Evolutionary conservation across 2,888 invertebrate genomes (phyloP), one percentile per base, ranked within the genome.

Genomic region (Melanostoma scalare): DNA sequence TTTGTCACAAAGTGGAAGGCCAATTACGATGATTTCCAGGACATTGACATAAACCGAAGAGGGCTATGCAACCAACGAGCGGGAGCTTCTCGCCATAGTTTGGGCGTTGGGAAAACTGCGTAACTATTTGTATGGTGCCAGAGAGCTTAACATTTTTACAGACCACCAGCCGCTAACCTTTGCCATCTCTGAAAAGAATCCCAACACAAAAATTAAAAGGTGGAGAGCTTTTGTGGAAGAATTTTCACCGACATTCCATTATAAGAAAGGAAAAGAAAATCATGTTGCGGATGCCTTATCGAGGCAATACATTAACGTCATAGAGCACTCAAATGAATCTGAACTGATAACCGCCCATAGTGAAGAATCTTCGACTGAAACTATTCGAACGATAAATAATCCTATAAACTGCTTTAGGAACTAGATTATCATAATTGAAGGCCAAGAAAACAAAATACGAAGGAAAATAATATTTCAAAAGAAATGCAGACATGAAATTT

Each of bases 381-480:
- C 52, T 52, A 65, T 52, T 40, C 63, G 46, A 3, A 44, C 20
- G 31, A 36, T 73, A 3, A 30, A 61, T 52, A 61, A 61, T 9
- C 44, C 72, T 36, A 1, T 72, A 20, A 72, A 61, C 38, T 52
- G 53, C n/a, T 72, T 72, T 42, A 48, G 33, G 20, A 61, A 60
- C 33, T 38, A 72, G 20, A 48, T 72, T 31, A 52, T 72, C 40
- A 6, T 60, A 10, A 52, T n/a, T 40, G 30, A 38, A 38, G 58
- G 52, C 6, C n/a, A 20, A 3, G 48, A 58, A 40, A n/a, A n/a
- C n/a, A n/a, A n/a, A n/a, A n/a, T n/a, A n/a, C n/a, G n/a, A n/a
- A n/a, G n/a, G n/a, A 58, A 80, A 73, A 69, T 85, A 40, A 53
- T 79, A 55, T 80, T 77, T 53, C 67, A 67, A 31, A 67, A n/a